Base-by-base conservation (phyloP, 2,113 vertebrate genomes). In the Sylvicapra grimmia region DNA sequence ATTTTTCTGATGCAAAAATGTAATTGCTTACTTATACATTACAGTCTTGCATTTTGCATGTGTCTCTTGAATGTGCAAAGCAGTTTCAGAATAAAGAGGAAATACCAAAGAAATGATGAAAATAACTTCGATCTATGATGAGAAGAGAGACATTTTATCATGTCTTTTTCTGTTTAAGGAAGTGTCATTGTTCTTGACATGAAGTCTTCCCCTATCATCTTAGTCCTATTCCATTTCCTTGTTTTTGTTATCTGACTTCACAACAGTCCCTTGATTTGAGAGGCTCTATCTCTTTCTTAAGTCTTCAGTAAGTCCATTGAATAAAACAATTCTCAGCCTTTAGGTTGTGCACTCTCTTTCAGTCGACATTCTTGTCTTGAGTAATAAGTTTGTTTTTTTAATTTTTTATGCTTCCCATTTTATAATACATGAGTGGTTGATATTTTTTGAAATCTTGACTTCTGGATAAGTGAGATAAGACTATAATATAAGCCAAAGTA, bases 11-110 rank as follows among this genome's bases (percentile, higher is more conserved):
- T 58, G 6, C 79, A 97, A 0, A 8, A 0, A 27, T 33, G 0
- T 44, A 9, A 6, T 3, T 0, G 0, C 2, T 4, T 27, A 0
- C 11, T 49, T 84, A 94, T 1, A 18, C 0, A 0, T 5, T 2
- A 19, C 89, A 97, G 2, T 47, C 0, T 84, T 49, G 92, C 2
- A 0, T 0, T 6, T 1, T 0, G 3, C 0, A 7, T 16, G 0
- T 0, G 1, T 16, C 0, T 23, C 0, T 0, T 68, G 19, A 1
- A 61, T 2, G 6, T 18, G 0, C 1, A n/a, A 49, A 87, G 18
- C 4, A 49, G 47, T 85, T 85, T 95, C 93, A 65, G 89, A 90
- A 82, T 75, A 49, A 82, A 72, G n/a, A 90, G 85, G 27, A 72
- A 96, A 63, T 53, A 21, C 8, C 94, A 94, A 49, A 27, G 29